Evolutionary conservation across 1,140 invertebrate genomes (phyloP).

Genomic region (Monochamus saltuarius): DNA sequence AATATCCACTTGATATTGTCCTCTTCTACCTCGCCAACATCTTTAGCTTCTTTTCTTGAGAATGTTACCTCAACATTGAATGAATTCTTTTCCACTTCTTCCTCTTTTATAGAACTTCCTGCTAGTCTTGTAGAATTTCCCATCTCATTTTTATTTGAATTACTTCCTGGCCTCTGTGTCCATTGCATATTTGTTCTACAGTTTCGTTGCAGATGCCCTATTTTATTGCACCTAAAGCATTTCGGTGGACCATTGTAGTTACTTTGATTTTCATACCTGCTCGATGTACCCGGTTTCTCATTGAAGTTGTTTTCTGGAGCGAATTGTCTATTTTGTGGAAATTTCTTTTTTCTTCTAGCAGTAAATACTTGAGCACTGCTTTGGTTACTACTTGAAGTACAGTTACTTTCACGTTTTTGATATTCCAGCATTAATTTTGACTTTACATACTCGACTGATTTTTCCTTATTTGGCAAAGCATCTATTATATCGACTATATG

Average conservation of each 20-base stretch:
- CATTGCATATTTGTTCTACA: not conserved
- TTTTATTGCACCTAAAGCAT: conserved; percentile 8
- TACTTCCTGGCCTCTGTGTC: conserved; percentile 5
- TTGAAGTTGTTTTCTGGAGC: too few relatives aligned
- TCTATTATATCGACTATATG: conserved; percentile 20
- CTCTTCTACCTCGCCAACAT: not conserved
- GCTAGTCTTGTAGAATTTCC: not conserved
- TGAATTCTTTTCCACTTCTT: not conserved
- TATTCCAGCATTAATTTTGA: conserved; percentile 13
- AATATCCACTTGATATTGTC: conserved; percentile 36
- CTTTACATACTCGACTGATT: conserved; percentile 23
- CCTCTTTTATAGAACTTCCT: not conserved
- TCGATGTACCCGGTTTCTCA: not conserved
- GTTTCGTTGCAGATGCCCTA: not conserved
- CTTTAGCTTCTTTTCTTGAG: not conserved
- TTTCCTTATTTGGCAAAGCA: conserved; percentile 13
- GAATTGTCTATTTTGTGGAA: too few relatives aligned
- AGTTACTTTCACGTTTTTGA: conserved; percentile 2
- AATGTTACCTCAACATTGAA: not conserved
- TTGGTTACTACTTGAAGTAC: not conserved
- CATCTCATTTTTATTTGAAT: conserved; percentile 12
- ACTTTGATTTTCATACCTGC: conserved; percentile 3
- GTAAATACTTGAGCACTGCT: too few relatives aligned
- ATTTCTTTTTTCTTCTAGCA: too few relatives aligned
- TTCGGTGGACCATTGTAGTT: conserved; percentile 8